phyloP scores from a whole-genome alignment of 2,888 invertebrate species.

The Caenorhabditis wallacei region DNA sequence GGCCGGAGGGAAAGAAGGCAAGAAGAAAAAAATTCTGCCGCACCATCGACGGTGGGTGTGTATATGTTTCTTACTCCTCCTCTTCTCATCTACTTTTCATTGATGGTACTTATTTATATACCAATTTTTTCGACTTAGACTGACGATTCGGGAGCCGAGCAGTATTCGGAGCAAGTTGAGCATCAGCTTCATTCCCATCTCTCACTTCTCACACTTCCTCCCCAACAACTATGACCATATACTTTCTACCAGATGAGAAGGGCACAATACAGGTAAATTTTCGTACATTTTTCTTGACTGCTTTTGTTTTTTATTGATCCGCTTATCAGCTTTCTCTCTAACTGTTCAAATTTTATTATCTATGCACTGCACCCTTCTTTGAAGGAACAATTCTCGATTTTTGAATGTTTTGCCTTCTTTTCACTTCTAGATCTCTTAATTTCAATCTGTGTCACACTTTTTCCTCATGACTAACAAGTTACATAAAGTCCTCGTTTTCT shows the following conservation, averaged over 20 bases:
- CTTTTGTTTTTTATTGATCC: slow-evolving; percentile 29
- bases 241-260: slow-evolving; percentile 59
- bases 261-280: slow-evolving; percentile 53
- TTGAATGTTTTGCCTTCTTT: slow-evolving; percentile 20
- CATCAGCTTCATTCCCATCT: slow-evolving; percentile 26
- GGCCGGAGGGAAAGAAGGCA: too few species aligned
- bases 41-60: slow-evolving; percentile 27
- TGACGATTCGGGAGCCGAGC: slow-evolving; percentile 55
- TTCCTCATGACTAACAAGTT: slow-evolving; percentile 48
- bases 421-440: slow-evolving; percentile 30
- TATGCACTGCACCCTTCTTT: slow-evolving; percentile 27
- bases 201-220: slow-evolving; percentile 44
- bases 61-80: background rate
- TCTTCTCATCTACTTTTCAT: slow-evolving; percentile 19
- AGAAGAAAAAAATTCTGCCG: background rate
- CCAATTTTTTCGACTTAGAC: slow-evolving; percentile 48
- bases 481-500: slow-evolving; percentile 9
- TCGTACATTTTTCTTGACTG: background rate
- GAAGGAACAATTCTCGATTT: background rate
- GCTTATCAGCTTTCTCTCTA: slow-evolving; percentile 2
- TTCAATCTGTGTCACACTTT: slow-evolving; percentile 25
- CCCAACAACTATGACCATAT: slow-evolving; percentile 51
- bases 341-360: slow-evolving; percentile 8
- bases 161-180: slow-evolving; percentile 58
- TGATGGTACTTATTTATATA: slow-evolving; percentile 46